These are phyloP conservation scores for Corapipo altera DNA, from an alignment of 2,113 vertebrate species.

Conservation along the genomic window DNA sequence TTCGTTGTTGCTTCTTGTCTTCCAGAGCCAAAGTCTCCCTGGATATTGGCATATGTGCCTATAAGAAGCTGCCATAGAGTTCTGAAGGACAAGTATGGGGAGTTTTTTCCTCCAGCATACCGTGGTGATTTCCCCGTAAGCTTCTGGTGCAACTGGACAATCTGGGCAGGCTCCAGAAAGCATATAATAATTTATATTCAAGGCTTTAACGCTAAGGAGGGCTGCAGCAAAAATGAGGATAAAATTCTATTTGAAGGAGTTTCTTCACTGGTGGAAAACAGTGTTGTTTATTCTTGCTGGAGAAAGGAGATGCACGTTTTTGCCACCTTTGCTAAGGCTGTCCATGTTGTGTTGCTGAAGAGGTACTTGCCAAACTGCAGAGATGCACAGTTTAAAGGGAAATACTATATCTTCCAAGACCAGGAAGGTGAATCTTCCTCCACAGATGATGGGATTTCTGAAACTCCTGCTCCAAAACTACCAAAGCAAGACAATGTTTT, in stretches of 20 bases:
- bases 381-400: conserved; percentile 1
- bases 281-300: conserved; percentile 44
- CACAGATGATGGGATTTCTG: not conserved
- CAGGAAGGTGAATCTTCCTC: not conserved
- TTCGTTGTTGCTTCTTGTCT: not conserved
- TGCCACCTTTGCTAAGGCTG: conserved; percentile 42
- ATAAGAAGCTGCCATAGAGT: conserved; percentile 77
- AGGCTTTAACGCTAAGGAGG: not conserved
- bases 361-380: not conserved
- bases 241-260: conserved; percentile 48
- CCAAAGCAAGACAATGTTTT: not conserved
- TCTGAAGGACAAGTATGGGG: conserved; percentile 57
- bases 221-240: conserved; percentile 30
- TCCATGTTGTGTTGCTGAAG: conserved; percentile 1
- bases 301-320: not conserved
- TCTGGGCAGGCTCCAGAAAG: conserved; percentile 39
- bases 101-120: conserved; percentile 78
- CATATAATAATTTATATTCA: conserved; percentile 36
- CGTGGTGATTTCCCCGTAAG: conserved; percentile 32
- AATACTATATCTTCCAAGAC: conserved; percentile 35
- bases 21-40: conserved; percentile 13
- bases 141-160: conserved; percentile 84
- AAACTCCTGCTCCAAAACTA: not conserved
- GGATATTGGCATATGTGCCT: conserved; percentile 69
- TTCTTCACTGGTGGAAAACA: conserved; percentile 9